phyloP scores from a whole-genome alignment of 2,888 invertebrate species.

The Clunio marinus region DNA sequence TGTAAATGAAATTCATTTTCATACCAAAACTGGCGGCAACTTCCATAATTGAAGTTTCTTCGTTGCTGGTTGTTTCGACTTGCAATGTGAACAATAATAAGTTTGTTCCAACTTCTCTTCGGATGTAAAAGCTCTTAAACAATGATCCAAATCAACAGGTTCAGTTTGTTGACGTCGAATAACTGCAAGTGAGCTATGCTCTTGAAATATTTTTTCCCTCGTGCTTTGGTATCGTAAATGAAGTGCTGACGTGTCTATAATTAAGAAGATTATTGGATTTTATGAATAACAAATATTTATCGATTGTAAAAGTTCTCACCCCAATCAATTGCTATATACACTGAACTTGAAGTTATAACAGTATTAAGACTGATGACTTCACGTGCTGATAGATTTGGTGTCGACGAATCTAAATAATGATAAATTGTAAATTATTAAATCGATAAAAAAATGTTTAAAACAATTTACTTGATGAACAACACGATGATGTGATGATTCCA shows the following conservation, averaged over 20 bases:
- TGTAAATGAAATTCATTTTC: constrained; percentile 40
- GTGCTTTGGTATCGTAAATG: constrained; percentile 83
- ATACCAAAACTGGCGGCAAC: constrained; percentile 79
- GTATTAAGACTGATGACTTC: background rate
- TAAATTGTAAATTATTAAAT: background rate
- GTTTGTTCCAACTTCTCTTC: constrained; percentile 81
- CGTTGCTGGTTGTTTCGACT: constrained; percentile 75
- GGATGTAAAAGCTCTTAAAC: constrained; percentile 79
- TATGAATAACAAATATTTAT: background rate
- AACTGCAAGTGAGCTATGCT: constrained; percentile 68
- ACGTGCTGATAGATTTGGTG: constrained; percentile 46
- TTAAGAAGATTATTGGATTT: background rate
- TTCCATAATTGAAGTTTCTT: constrained; percentile 91
- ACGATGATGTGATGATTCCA: constrained; percentile 43
- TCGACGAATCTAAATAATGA: constrained; percentile 43
- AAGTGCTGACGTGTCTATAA: constrained; percentile 76
- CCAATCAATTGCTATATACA: constrained; percentile 84
- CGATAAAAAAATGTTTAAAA: background rate
- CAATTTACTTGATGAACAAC: constrained; percentile 45
- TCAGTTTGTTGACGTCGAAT: constrained; percentile 70
- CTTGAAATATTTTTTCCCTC: constrained; percentile 67
- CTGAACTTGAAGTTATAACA: constrained; percentile 39
- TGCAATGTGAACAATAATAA: constrained; percentile 81
- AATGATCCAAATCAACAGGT: constrained; percentile 78
- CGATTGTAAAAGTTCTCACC: constrained; percentile 46